phyloP scores from a whole-genome alignment of 2,113 vertebrate species.

The Pyrgilauda ruficollis region DNA sequence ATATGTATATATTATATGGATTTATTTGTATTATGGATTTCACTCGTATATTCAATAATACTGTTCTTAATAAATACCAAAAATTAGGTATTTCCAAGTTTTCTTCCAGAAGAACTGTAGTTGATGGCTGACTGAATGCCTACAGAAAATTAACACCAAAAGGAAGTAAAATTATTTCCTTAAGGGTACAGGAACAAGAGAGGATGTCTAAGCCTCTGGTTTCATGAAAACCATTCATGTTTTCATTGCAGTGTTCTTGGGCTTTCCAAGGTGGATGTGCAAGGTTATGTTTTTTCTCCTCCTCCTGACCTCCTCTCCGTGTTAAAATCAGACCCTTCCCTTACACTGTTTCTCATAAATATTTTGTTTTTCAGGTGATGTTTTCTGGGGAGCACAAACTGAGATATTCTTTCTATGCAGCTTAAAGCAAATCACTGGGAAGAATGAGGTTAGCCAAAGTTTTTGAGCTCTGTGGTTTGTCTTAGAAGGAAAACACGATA shows the following conservation, averaged over 20 bases:
- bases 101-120: neutral
- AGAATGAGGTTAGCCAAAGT: slow-evolving; percentile 42
- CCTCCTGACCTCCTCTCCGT: rapidly evolving
- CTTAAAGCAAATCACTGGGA: neutral
- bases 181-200: neutral
- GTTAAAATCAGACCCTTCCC: neutral
- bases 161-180: neutral
- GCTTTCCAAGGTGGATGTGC: neutral
- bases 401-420: neutral
- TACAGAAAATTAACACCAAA: neutral
- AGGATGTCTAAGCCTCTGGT: neutral
- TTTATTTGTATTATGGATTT: neutral
- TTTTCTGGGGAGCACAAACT: neutral
- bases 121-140: neutral
- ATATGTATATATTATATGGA: no score
- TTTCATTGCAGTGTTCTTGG: neutral
- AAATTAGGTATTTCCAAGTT: neutral
- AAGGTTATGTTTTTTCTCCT: neutral
- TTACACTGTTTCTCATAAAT: neutral
- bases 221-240: rapidly evolving
- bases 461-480: slow-evolving; percentile 22
- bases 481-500: neutral
- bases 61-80: neutral
- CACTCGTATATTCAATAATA: neutral
- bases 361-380: neutral